A percentile compares a stretch with the other conserved stretches of the same genome.
Conservation (phyloP, 2,888 invertebrate species). For the Chaitophorus viminalis region DNA sequence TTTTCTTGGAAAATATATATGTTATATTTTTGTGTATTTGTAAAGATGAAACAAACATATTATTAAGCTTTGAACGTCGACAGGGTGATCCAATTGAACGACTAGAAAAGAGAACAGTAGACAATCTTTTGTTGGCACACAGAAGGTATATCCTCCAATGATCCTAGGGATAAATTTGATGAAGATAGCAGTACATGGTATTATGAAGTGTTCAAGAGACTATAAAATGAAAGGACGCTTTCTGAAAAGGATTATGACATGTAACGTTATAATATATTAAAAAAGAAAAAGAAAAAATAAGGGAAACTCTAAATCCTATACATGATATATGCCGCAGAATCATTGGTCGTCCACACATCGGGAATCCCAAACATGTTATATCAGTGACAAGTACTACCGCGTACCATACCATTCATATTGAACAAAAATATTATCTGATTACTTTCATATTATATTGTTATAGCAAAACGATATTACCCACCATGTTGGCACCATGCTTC, state of each 20-base stretch:
- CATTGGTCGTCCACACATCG: neutral
- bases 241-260: slow-evolving; percentile 36
- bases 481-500: no score
- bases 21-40: no score
- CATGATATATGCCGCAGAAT: neutral
- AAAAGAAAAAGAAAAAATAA: slow-evolving; percentile 25
- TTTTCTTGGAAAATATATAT: no score
- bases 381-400: no score
- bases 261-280: slow-evolving; percentile 8
- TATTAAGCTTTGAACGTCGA: neutral
- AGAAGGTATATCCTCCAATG: neutral
- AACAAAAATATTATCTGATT: no score
- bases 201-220: slow-evolving; percentile 26
- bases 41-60: neutral
- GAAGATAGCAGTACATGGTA: slow-evolving; percentile 9
- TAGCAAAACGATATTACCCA: no score
- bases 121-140: slow-evolving; percentile 22
- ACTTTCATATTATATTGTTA: no score
- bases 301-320: neutral
- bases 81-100: neutral
- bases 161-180: slow-evolving; percentile 2
- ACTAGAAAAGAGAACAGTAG: slow-evolving; percentile 5
- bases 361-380: neutral
- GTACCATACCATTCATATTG: no score
- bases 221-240: slow-evolving; percentile 11